Evolutionary conservation across 2,888 invertebrate genomes (phyloP).

Genomic region (Bhutanitis thaidina): DNA sequence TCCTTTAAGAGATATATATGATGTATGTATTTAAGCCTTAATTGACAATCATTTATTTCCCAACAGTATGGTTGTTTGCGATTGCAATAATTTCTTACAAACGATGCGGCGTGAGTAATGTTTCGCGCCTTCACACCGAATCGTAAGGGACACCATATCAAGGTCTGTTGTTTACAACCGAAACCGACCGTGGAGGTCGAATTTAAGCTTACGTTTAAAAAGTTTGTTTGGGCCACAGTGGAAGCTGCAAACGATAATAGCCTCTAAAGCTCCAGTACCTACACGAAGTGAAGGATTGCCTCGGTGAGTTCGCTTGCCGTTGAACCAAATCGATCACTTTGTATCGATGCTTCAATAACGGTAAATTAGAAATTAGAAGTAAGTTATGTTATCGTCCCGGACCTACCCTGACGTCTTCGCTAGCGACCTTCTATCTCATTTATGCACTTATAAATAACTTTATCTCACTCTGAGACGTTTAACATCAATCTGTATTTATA

Average conservation of each 20-base stretch:
- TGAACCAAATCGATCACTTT: conserved; percentile 41
- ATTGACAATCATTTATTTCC: conserved; percentile 16
- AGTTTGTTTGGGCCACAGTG: conserved; percentile 24
- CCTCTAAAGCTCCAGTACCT: conserved; percentile 30
- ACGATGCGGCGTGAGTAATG: conserved; percentile 7
- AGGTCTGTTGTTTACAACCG: conserved; percentile 34
- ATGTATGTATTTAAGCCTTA: conserved; percentile 3
- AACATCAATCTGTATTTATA: conserved; percentile 46
- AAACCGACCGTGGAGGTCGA: conserved; percentile 32
- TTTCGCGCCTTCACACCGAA: conserved; percentile 23
- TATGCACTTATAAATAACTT: conserved; percentile 65
- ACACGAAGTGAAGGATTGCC: neutral
- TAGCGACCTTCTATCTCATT: conserved; percentile 61
- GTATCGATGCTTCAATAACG: conserved; percentile 43
- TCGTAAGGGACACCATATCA: conserved; percentile 28
- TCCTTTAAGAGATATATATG: neutral
- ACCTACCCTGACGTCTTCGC: conserved; percentile 69
- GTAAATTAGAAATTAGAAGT: conserved; percentile 29
- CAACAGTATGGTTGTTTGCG: neutral
- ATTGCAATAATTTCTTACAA: conserved; percentile 10
- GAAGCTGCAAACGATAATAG: conserved; percentile 34
- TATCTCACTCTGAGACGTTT: conserved; percentile 45
- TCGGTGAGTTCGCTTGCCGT: conserved; percentile 16
- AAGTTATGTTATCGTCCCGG: conserved; percentile 35
- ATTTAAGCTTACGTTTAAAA: conserved; percentile 28